Evolutionary conservation across 2,113 vertebrate species (phyloP), one percentile per base, ranked within the genome.

Genomic region (Amazona guildingii): DNA sequence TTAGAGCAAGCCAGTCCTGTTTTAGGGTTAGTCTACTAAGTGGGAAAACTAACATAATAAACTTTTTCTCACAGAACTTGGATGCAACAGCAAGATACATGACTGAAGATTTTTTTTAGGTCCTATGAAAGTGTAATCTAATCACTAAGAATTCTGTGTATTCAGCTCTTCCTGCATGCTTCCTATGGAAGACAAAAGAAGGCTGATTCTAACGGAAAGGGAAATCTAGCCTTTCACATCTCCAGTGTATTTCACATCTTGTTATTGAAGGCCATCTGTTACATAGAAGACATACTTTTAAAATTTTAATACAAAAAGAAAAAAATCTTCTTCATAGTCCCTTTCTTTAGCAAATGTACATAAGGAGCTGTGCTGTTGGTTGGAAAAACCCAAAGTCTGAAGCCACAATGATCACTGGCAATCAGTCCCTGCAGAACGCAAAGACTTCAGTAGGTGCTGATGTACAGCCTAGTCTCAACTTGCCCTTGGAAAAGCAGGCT

Each of bases 141-240:
- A 48, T 92, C 75, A 66, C 73, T 57, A 18, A 78, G 51, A 80
- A 76, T 88, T 70, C 78, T 73, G 21, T 44, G 69, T 94, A 92
- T 85, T 94, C 64, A 91, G 29, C 75, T 94, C 92, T 94, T 86
- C 54, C 73, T 66, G 44, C 85, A 52, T 92, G 95, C 35, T 92
- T 93, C 51, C 16, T 15, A 4, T 41, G 68, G 52, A 93, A 91
- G 57, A 96, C 77, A 84, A 77, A 91, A 70, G 81, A 74, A 27
- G 61, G 44, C 88, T 67, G 55, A 92, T 96, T 93, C 11, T 83
- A 66, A 72, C 13, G 2, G 59, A 86, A 81, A 5, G n/a, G 44
- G 67, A 94, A 94, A 80, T 88, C 83, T 84, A 78, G 66, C 57
- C 67, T 94, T 92, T 37, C 35, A 14, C 48, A 31, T 70, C 39